Evolutionary conservation across 2,888 invertebrate species (phyloP).

Genomic region (Thymelicus lineola): DNA sequence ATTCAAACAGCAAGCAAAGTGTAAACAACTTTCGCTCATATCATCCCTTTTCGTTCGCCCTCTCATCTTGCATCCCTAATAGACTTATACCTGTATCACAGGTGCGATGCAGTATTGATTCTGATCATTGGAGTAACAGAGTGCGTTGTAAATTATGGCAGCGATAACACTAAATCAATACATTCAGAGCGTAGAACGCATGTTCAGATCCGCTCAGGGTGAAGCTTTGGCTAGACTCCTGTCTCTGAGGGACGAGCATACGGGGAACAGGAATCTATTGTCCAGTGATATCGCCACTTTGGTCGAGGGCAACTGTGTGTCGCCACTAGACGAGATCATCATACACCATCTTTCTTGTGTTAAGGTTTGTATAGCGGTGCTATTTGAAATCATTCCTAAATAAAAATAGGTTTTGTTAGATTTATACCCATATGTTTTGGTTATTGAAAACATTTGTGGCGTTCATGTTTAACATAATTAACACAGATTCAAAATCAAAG

Average conservation of each 20-base stretch:
- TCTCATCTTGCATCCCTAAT: slow-evolving; percentile 22
- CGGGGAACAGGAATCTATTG: slow-evolving; percentile 88
- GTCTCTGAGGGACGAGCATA: slow-evolving; percentile 90
- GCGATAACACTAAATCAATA: slow-evolving; percentile 69
- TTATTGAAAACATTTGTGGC: too few species aligned
- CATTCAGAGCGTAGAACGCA: slow-evolving; percentile 83
- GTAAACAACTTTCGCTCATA: slow-evolving; percentile 2
- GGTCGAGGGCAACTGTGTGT: slow-evolving; percentile 88
- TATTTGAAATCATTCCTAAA: neutral
- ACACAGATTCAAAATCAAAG: too few species aligned
- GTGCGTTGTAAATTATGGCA: slow-evolving; percentile 49
- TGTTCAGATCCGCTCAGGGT: slow-evolving; percentile 87
- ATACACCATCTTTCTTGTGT: slow-evolving; percentile 90
- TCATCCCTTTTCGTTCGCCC: slow-evolving; percentile 13
- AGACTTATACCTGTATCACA: slow-evolving; percentile 23
- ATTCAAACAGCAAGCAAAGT: neutral
- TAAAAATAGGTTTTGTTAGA: too few species aligned
- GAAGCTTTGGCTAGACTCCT: slow-evolving; percentile 84
- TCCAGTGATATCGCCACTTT: slow-evolving; percentile 89
- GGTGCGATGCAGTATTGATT: slow-evolving; percentile 32
- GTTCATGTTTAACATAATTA: too few species aligned
- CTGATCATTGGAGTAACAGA: slow-evolving; percentile 22
- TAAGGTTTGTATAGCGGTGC: slow-evolving; percentile 69
- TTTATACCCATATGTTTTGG: too few species aligned
- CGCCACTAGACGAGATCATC: slow-evolving; percentile 91